A percentile compares a stretch with the other conserved stretches of the same genome.
phyloP scores from a whole-genome alignment of 2,888 invertebrate genomes.

The Melikaiella ostensackeni region DNA sequence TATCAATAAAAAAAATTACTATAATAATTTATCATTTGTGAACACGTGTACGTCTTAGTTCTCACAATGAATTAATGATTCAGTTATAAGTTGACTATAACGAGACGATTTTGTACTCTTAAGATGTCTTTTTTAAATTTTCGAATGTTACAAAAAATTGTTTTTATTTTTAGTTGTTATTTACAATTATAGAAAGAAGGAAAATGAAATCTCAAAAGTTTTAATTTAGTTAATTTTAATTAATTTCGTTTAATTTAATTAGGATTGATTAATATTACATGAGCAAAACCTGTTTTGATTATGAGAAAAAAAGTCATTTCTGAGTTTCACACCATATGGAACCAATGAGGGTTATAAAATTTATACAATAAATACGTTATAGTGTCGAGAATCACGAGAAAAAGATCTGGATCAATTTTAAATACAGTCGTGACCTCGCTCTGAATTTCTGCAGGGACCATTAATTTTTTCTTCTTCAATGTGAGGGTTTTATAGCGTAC shows the following conservation, averaged over 20 bases:
- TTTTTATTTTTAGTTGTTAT: too few species aligned
- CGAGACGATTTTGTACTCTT: not conserved
- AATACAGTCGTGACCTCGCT: conserved; percentile 29
- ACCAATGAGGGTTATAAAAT: conserved; percentile 15
- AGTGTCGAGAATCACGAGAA: not conserved
- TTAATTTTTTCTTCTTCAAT: conserved; percentile 23
- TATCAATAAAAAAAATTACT: conserved; percentile 30
- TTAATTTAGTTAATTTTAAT: too few species aligned
- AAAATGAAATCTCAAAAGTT: too few species aligned
- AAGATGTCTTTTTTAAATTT: not conserved
- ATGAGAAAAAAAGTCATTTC: not conserved
- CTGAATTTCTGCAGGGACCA: not conserved
- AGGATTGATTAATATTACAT: too few species aligned
- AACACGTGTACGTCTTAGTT: conserved; percentile 5
- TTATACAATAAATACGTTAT: conserved; percentile 23
- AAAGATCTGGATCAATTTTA: conserved; percentile 22
- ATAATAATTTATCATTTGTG: conserved; percentile 27
- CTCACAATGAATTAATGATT: conserved; percentile 20
- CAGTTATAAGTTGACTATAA: not conserved
- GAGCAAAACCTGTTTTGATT: too few species aligned
- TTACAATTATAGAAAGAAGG: too few species aligned
- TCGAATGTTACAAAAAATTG: too few species aligned
- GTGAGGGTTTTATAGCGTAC: conserved; percentile 6
- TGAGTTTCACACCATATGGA: not conserved
- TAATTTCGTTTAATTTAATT: too few species aligned